Percentiles rank a stretch among this genome's conserved stretches.
phyloP scores from a whole-genome alignment of 2,797 vertebrate genomes.

The Anguilla obscura region DNA sequence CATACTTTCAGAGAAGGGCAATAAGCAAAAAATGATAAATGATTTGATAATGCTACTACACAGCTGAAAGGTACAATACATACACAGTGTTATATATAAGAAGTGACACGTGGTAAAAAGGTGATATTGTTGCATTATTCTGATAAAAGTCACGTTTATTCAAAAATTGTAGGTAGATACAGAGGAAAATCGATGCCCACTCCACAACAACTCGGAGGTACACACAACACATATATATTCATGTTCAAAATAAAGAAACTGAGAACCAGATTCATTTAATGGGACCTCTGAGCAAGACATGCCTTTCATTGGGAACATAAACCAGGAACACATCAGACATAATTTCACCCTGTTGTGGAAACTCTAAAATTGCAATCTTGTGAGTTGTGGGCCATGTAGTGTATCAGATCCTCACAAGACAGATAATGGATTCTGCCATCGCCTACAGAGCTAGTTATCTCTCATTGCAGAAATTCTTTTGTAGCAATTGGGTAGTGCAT shows the following conservation, averaged over 20 bases:
- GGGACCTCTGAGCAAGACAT: neutral
- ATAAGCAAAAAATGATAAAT: neutral
- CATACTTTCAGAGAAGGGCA: neutral
- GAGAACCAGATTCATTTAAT: neutral
- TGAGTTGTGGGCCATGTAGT: neutral
- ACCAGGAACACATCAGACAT: neutral
- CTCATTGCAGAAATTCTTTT: neutral
- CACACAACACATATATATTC: neutral
- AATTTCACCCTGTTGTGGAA: neutral
- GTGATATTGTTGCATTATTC: neutral
- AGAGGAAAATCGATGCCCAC: neutral
- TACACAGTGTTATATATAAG: neutral
- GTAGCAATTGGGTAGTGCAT: neutral
- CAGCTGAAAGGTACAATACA: neutral
- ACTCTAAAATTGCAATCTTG: neutral
- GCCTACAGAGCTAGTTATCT: neutral
- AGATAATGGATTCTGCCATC: neutral
- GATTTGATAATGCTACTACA: neutral
- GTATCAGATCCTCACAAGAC: neutral
- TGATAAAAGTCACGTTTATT: neutral
- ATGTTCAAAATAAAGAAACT: neutral
- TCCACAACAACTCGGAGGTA: neutral
- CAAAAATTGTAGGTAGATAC: neutral
- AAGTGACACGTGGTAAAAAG: neutral
- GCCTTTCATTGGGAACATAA: neutral